Percentiles rank a stretch among this genome's conserved stretches.
Conservation (phyloP, 2,113 vertebrate species). For the Silurus meridionalis region DNA sequence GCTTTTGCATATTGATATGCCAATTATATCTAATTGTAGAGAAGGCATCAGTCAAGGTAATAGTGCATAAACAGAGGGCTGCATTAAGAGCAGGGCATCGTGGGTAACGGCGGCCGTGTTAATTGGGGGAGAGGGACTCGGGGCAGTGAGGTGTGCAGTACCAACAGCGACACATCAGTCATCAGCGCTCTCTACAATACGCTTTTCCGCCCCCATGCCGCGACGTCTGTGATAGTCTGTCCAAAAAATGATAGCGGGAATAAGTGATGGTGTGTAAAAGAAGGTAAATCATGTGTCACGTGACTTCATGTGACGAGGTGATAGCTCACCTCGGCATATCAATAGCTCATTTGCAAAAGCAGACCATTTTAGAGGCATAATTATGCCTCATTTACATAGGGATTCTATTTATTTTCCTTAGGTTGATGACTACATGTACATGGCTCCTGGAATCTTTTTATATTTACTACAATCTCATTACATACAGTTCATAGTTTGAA, state of each 20-base stretch:
- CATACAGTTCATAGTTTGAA: not conserved
- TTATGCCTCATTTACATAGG: conserved; percentile 24
- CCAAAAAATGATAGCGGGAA: conserved; percentile 69
- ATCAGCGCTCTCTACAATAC: conserved; percentile 88
- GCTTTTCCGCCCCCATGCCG: conserved; percentile 86
- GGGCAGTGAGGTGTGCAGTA: conserved; percentile 93
- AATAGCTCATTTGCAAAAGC: conserved; percentile 9
- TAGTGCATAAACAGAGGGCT: conserved; percentile 96
- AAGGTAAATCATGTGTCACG: conserved; percentile 23
- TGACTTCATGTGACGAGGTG: not conserved
- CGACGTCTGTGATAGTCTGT: conserved; percentile 78
- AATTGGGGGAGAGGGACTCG: conserved; percentile 92
- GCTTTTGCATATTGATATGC: conserved; percentile 99
- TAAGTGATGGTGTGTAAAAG: conserved; percentile 13
- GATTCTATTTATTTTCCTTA: conserved; percentile 31
- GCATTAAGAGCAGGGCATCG: conserved; percentile 90
- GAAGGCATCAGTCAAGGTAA: conserved; percentile 98
- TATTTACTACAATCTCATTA: not conserved
- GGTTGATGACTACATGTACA: conserved; percentile 6
- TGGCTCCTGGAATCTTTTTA: not conserved
- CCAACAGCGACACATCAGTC: conserved; percentile 88
- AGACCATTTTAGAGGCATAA: conserved; percentile 7
- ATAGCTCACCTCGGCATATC: conserved; percentile 10
- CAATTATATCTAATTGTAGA: conserved; percentile 97
- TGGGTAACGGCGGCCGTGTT: conserved; percentile 90